phyloP scores from a whole-genome alignment of 2,888 invertebrate species.

The Ornithoptera priamus region DNA sequence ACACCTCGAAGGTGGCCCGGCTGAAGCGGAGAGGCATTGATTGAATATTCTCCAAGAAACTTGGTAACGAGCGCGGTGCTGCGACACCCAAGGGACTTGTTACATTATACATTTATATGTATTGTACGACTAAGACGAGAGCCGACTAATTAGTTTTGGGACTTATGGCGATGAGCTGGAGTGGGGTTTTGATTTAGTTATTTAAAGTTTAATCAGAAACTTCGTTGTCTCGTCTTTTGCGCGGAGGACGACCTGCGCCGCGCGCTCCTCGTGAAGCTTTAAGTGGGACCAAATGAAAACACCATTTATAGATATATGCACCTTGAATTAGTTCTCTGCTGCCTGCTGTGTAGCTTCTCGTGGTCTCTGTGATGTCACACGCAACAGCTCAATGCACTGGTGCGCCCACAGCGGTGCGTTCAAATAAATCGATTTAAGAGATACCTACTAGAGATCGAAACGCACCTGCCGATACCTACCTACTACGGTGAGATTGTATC shows the following conservation, averaged over 20 bases:
- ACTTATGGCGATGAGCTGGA: conserved; percentile 14
- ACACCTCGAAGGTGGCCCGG: conserved; percentile 32
- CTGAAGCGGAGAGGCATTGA: conserved; percentile 28
- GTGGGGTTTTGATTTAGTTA: conserved; percentile 17
- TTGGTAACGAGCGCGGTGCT: conserved; percentile 18
- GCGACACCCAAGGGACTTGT: conserved; percentile 20
- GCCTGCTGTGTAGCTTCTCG: too few species aligned
- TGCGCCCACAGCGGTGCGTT: too few species aligned
- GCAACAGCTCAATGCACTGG: too few species aligned
- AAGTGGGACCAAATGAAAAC: neutral
- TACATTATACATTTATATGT: conserved; percentile 23
- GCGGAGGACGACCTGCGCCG: neutral
- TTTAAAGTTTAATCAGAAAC: conserved; percentile 25
- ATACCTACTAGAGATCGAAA: too few species aligned
- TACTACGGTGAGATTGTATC: conserved; percentile 94
- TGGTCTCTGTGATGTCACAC: too few species aligned
- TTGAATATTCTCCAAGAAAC: conserved; percentile 34
- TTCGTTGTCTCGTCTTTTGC: neutral
- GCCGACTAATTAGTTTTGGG: conserved; percentile 20
- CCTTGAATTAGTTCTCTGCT: too few species aligned
- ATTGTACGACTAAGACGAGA: conserved; percentile 17
- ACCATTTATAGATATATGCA: too few species aligned
- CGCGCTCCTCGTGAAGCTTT: neutral
- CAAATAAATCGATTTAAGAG: too few species aligned
- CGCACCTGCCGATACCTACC: conserved; percentile 76